Percentiles rank a stretch among this genome's conserved stretches.
phyloP scores from a whole-genome alignment of 2,888 invertebrate genomes.

The Pemphredon lugubris region DNA sequence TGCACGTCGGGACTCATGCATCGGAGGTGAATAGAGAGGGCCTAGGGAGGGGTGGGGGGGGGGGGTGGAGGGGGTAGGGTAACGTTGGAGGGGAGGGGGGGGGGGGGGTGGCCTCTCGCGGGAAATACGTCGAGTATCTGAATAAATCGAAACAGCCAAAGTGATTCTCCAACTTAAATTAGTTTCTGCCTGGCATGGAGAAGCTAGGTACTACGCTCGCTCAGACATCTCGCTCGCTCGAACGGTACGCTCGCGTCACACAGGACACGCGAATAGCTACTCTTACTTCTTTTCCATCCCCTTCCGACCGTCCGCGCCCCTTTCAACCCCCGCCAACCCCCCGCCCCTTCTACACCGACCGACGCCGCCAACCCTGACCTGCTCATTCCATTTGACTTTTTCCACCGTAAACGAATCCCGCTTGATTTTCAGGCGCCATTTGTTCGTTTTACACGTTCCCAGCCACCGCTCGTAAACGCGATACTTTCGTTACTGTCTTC shows the following conservation, averaged over 20 bases:
- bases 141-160: slow-evolving; percentile 80
- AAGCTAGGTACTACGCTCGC: slow-evolving; percentile 48
- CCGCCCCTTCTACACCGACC: too few species aligned
- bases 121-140: slow-evolving; percentile 79
- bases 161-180: slow-evolving; percentile 80
- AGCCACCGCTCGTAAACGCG: slow-evolving; percentile 36
- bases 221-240: slow-evolving; percentile 11
- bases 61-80: slow-evolving; percentile 36
- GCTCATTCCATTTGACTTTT: slow-evolving; percentile 32
- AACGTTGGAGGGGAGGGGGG: too few species aligned
- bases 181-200: slow-evolving; percentile 73
- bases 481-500: slow-evolving; percentile 18
- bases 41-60: too few species aligned
- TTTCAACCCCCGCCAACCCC: too few species aligned
- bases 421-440: slow-evolving; percentile 63
- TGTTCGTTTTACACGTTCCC: slow-evolving; percentile 61
- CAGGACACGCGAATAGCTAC: slow-evolving; percentile 53
- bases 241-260: slow-evolving; percentile 27
- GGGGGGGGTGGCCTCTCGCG: slow-evolving; percentile 67
- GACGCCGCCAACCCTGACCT: too few species aligned
- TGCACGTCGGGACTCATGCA: slow-evolving; percentile 49
- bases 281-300: slow-evolving; percentile 47
- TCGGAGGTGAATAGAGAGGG: slow-evolving; percentile 44
- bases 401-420: slow-evolving; percentile 66
- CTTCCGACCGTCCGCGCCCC: not conserved